Evolutionary conservation across 1,140 invertebrate genomes (phyloP).

Genomic region (Apis cerana): DNA sequence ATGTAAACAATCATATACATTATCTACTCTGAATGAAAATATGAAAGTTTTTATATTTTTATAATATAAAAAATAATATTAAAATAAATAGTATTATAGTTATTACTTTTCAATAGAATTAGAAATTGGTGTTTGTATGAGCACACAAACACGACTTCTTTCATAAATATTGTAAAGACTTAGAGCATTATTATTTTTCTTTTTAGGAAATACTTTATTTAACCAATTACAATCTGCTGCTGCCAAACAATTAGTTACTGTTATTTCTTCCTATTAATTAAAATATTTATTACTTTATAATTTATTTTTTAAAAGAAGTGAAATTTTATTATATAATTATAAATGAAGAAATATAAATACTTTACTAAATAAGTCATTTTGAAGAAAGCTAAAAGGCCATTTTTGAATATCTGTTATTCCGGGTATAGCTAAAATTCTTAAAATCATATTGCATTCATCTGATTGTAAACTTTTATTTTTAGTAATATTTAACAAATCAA

Average conservation of each 20-base stretch:
- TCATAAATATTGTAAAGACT: not conserved
- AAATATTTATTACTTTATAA: not conserved
- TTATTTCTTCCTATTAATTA: constrained; percentile 43
- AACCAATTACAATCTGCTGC: constrained; percentile 51
- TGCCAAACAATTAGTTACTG: constrained; percentile 55
- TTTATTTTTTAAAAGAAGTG: not conserved
- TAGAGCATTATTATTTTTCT: not conserved
- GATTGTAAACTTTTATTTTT: not conserved
- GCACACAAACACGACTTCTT: constrained; percentile 45
- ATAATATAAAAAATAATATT: not conserved
- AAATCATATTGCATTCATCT: not conserved
- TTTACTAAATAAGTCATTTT: constrained; percentile 34
- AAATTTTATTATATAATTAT: not conserved
- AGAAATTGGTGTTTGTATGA: constrained; percentile 38
- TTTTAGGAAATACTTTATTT: not conserved
- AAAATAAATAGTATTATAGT: not conserved
- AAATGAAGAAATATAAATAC: constrained; percentile 7
- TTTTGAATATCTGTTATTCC: constrained; percentile 34
- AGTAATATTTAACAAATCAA: constrained; percentile 10
- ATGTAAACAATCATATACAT: constrained; percentile 26
- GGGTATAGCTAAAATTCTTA: constrained; percentile 35
- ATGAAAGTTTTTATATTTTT: not conserved
- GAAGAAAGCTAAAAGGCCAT: constrained; percentile 54
- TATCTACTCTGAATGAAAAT: constrained; percentile 9
- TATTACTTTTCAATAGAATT: constrained; percentile 17